Evolutionary conservation across 2,888 invertebrate genomes (phyloP).

Genomic region (Pachymerium ferrugineum): DNA sequence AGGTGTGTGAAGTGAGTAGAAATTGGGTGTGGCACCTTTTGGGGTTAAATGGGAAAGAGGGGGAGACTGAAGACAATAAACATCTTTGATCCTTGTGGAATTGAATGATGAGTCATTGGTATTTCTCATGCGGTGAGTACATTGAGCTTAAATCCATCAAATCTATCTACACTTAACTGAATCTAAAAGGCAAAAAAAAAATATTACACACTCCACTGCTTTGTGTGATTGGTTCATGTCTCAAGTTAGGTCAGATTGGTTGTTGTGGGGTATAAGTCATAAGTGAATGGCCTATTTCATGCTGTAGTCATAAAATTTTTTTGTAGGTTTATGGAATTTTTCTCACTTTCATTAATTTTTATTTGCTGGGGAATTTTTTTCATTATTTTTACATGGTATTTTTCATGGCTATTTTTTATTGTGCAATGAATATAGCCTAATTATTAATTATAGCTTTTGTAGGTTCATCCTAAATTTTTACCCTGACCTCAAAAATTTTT

Average conservation of each 20-base stretch:
- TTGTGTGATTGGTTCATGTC: not conserved
- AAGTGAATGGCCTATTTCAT: not conserved
- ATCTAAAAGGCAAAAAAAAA: no score
- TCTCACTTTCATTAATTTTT: no score
- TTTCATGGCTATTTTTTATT: no score
- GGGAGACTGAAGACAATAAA: slow-evolving; percentile 9
- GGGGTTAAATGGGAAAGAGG: not conserved
- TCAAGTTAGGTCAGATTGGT: not conserved
- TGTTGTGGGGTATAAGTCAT: not conserved
- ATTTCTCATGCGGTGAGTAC: not conserved
- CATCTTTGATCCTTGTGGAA: slow-evolving; percentile 16
- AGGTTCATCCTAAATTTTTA: no score
- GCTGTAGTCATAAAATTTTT: no score
- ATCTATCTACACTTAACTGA: not conserved
- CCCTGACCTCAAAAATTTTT: not conserved
- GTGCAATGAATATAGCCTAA: no score
- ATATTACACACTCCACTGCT: no score
- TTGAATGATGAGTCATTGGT: not conserved
- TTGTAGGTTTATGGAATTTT: no score
- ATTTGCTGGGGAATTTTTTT: no score
- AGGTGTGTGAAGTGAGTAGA: not conserved
- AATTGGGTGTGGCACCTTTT: not conserved
- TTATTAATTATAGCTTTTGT: no score
- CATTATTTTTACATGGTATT: no score
- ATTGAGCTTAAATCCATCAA: not conserved